phyloP scores from a whole-genome alignment of 2,888 invertebrate genomes.

The Tineola bisselliella region DNA sequence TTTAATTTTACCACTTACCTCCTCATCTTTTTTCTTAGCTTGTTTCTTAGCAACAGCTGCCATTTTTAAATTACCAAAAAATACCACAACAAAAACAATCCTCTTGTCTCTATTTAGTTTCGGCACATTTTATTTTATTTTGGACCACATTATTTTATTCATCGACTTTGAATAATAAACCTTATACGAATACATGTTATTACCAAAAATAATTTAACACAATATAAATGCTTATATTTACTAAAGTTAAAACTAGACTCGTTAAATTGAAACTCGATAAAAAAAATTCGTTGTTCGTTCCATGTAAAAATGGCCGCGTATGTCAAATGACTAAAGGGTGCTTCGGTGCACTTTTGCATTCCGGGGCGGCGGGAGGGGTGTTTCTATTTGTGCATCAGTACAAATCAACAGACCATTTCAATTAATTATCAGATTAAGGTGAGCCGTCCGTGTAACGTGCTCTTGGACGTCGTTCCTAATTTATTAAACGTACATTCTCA shows the following conservation, averaged over 20 bases:
- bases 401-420: constrained; percentile 64
- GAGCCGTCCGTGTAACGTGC: constrained; percentile 50
- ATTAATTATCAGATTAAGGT: constrained; percentile 69
- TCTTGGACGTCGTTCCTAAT: constrained; percentile 43
- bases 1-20: constrained; percentile 40
- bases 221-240: neutral
- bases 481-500: constrained; percentile 20
- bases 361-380: constrained; percentile 27
- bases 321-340: constrained; percentile 62
- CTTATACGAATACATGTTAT: neutral
- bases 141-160: constrained; percentile 23
- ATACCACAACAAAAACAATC: constrained; percentile 54
- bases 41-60: constrained; percentile 52
- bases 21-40: constrained; percentile 21
- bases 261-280: constrained; percentile 10
- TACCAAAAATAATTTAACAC: neutral
- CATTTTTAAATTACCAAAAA: constrained; percentile 44
- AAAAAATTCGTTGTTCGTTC: constrained; percentile 46
- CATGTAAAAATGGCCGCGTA: constrained; percentile 65
- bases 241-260: neutral
- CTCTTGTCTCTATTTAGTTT: neutral
- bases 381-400: constrained; percentile 60
- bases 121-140: constrained; percentile 14
- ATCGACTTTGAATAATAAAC: no score
- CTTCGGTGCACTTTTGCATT: constrained; percentile 24